phyloP scores from a whole-genome alignment of 1,140 invertebrate species.

The Drosophila micromelanica region DNA sequence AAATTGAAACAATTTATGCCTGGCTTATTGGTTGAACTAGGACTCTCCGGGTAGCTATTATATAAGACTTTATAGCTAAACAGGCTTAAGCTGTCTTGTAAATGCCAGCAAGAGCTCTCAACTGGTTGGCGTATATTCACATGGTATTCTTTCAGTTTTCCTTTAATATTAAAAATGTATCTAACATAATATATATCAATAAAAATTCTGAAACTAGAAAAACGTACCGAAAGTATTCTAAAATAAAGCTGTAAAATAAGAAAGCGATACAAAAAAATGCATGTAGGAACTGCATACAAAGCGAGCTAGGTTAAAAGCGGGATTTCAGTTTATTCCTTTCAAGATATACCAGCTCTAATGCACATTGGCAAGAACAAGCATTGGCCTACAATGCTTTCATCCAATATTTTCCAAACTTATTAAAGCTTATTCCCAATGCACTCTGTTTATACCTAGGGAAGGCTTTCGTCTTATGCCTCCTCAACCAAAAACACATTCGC shows the following conservation, averaged over 20 bases:
- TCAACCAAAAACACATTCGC: constrained; percentile 23
- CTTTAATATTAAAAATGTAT: no score
- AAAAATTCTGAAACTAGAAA: no score
- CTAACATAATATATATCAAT: no score
- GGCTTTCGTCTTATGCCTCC: constrained; percentile 32
- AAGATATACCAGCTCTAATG: not conserved
- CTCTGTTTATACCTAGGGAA: not conserved
- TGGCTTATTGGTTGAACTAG: not conserved
- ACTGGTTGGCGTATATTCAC: no score
- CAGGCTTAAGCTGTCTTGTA: not conserved
- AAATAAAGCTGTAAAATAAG: no score
- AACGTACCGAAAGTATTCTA: no score
- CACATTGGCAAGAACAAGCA: not conserved
- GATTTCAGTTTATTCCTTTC: not conserved
- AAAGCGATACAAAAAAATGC: no score
- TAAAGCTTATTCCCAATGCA: constrained; percentile 29
- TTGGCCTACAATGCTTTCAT: constrained; percentile 22
- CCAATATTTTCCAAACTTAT: constrained; percentile 26
- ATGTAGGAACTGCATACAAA: no score
- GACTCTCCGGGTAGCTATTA: constrained; percentile 1
- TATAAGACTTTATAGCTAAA: constrained; percentile 32
- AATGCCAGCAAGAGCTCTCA: not conserved
- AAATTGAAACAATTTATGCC: constrained; percentile 46
- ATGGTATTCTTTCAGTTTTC: no score
- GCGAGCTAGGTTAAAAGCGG: no score